These are phyloP conservation scores for Brachyistius frenatus DNA, from an alignment of 2,113 vertebrate species.

Conservation along the genomic window DNA sequence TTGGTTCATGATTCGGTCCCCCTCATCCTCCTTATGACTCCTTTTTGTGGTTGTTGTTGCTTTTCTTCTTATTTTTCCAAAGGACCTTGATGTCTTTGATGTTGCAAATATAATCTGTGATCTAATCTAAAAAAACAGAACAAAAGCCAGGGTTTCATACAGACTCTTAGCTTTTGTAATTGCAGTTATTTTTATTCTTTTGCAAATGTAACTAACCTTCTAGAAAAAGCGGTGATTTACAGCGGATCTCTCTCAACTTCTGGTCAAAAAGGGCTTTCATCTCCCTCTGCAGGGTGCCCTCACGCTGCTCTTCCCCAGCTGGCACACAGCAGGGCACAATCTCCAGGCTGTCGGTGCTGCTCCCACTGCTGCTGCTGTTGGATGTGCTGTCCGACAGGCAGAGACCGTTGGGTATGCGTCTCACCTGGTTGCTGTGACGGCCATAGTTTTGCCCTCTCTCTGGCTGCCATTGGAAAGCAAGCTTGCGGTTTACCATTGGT, in stretches of 20 bases:
- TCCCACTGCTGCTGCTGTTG: slow-evolving; percentile 87
- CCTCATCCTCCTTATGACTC: background rate
- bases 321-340: slow-evolving; percentile 76
- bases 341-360: slow-evolving; percentile 86
- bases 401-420: slow-evolving; percentile 73
- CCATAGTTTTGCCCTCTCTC: slow-evolving; percentile 73
- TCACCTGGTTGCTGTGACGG: slow-evolving; percentile 81
- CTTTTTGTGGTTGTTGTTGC: slow-evolving; percentile 7
- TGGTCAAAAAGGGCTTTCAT: slow-evolving; percentile 94
- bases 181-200: background rate
- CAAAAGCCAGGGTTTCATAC: background rate
- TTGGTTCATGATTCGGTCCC: background rate
- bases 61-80: slow-evolving; percentile 13
- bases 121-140: slow-evolving; percentile 45
- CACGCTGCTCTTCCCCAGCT: slow-evolving; percentile 80
- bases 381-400: slow-evolving; percentile 87
- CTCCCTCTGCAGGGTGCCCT: slow-evolving; percentile 94
- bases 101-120: slow-evolving; percentile 27
- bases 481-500: slow-evolving; percentile 68
- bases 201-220: slow-evolving; percentile 83
- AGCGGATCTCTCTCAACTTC: slow-evolving; percentile 94
- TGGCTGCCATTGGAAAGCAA: slow-evolving; percentile 79
- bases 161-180: background rate
- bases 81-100: slow-evolving; percentile 15
- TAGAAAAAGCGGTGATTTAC: slow-evolving; percentile 92